Evolutionary conservation across 2,888 invertebrate genomes (phyloP).

Genomic region (Leucania comma): DNA sequence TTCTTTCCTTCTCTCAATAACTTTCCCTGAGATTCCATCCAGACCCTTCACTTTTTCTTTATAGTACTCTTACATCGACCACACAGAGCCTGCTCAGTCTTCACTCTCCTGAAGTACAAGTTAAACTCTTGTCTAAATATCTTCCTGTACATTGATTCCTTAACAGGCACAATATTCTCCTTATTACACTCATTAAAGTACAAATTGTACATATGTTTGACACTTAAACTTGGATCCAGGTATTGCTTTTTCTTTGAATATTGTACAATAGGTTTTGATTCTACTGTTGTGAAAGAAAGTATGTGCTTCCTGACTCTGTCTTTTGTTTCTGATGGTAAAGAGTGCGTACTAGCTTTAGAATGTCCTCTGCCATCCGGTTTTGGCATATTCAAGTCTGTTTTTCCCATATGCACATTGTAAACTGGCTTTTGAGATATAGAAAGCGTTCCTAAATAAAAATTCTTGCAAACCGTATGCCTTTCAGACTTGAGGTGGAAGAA

Average conservation of each 20-base stretch:
- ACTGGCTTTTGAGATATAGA: constrained; percentile 87
- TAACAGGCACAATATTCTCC: constrained; percentile 76
- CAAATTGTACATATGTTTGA: constrained; percentile 85
- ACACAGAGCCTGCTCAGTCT: constrained; percentile 78
- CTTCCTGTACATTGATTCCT: constrained; percentile 88
- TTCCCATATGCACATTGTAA: constrained; percentile 85
- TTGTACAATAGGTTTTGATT: constrained; percentile 80
- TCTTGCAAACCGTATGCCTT: constrained; percentile 83
- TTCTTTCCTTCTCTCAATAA: background rate
- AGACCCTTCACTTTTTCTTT: constrained; percentile 76
- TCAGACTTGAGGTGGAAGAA: constrained; percentile 82
- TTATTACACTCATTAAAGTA: constrained; percentile 79
- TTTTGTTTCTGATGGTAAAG: constrained; percentile 80
- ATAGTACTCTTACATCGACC: constrained; percentile 82
- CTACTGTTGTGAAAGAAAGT: constrained; percentile 78
- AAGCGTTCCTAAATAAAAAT: constrained; percentile 86
- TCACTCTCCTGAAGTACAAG: constrained; percentile 81
- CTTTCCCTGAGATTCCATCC: constrained; percentile 12
- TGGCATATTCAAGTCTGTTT: constrained; percentile 85
- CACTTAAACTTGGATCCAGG: constrained; percentile 77
- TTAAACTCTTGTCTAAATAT: constrained; percentile 86
- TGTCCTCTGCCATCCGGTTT: constrained; percentile 86
- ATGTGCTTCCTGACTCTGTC: constrained; percentile 84
- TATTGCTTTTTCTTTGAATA: constrained; percentile 84
- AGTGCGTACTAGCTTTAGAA: constrained; percentile 80